Evolutionary conservation across 2,113 vertebrate species (phyloP).

Genomic region (Cromileptes altivelis): DNA sequence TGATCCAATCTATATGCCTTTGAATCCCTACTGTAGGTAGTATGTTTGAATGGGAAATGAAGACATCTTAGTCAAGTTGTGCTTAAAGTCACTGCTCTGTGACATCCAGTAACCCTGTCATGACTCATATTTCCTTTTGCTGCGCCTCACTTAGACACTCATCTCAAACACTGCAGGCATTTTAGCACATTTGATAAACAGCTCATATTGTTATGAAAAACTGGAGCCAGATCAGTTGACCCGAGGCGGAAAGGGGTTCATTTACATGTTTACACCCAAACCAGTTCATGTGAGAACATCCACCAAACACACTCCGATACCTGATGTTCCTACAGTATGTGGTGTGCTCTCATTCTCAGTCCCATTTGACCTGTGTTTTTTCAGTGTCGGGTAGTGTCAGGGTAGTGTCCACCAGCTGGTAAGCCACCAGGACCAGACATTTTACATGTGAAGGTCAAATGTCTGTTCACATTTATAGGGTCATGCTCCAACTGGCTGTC

Average conservation of each 20-base stretch:
- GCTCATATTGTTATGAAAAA: background rate
- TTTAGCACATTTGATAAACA: background rate
- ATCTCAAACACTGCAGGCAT: background rate
- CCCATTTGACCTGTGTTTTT: slow-evolving; percentile 21
- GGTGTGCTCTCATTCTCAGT: background rate
- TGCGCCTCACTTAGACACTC: background rate
- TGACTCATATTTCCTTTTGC: background rate
- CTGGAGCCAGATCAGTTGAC: background rate
- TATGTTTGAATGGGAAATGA: background rate
- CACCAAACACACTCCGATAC: background rate
- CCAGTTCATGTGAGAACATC: background rate
- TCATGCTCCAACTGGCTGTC: slow-evolving; percentile 21
- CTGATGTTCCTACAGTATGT: background rate
- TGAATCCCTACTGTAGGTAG: background rate
- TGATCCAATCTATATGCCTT: no score
- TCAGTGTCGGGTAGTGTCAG: background rate
- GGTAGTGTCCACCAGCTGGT: slow-evolving; percentile 56
- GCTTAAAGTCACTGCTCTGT: background rate
- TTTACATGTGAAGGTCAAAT: slow-evolving; percentile 57
- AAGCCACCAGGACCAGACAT: slow-evolving; percentile 31
- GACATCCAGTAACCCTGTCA: background rate
- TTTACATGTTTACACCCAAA: background rate
- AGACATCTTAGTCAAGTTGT: background rate
- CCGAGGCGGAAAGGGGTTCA: background rate
- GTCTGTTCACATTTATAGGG: slow-evolving; percentile 49